Evolutionary conservation across 2,113 vertebrate genomes (phyloP).

Genomic region (Trematomus loennbergii): DNA sequence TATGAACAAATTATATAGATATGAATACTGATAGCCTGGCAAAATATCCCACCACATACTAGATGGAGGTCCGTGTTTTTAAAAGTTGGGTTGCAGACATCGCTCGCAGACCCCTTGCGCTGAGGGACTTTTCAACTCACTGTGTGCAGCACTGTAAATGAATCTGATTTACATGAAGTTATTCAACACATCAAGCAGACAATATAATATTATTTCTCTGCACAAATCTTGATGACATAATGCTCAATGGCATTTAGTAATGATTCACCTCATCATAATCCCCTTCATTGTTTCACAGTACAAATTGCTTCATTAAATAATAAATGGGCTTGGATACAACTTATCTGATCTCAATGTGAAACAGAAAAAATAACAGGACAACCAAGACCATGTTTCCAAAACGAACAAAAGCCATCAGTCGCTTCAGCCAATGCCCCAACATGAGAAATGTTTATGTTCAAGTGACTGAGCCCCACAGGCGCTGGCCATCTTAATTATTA

Average conservation of each 20-base stretch:
- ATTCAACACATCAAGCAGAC: neutral
- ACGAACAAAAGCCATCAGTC: no score
- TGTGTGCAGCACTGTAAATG: neutral
- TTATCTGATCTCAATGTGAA: neutral
- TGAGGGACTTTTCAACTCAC: neutral
- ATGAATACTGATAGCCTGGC: no score
- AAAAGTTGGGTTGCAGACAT: no score
- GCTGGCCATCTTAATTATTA: neutral
- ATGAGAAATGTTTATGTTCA: no score
- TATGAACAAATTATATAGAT: no score
- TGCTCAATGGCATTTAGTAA: conserved; percentile 5
- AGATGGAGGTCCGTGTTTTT: no score
- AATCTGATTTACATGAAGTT: neutral
- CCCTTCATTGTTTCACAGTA: conserved; percentile 14
- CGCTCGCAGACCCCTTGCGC: no score
- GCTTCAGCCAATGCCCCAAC: no score
- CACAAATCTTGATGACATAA: neutral
- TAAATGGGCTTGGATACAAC: neutral
- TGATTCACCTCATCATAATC: conserved; percentile 23
- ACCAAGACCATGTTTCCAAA: no score
- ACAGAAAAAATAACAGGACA: neutral
- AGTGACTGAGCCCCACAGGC: no score
- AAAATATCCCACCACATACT: no score
- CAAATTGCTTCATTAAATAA: conserved; percentile 23
- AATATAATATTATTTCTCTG: neutral